Percentiles rank a stretch among this genome's conserved stretches.
These are phyloP conservation scores for Dorcus parallelipipedus DNA, from an alignment of 2,888 invertebrate species.

Conservation along the genomic window DNA sequence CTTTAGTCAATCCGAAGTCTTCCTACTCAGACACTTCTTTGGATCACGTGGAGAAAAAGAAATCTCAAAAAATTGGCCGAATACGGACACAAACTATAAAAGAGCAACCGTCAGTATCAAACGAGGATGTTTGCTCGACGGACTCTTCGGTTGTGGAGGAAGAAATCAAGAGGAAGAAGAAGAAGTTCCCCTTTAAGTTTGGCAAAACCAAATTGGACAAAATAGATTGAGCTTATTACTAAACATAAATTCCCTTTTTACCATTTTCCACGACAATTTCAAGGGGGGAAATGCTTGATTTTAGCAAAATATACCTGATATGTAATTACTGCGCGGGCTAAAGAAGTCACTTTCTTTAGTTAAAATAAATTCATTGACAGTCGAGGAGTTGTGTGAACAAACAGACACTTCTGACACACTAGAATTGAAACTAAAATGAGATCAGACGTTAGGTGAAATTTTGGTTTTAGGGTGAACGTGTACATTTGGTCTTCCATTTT, in stretches of 20 bases:
- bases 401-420: no score
- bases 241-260: constrained; percentile 6
- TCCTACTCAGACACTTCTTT: constrained; percentile 54
- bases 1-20: constrained; percentile 44
- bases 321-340: no score
- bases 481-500: no score
- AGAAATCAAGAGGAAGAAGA: constrained; percentile 57
- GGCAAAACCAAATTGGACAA: constrained; percentile 37
- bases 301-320: no score
- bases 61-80: constrained; percentile 10
- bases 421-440: no score
- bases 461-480: no score
- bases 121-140: constrained; percentile 66
- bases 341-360: no score
- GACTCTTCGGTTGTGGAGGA: constrained; percentile 69
- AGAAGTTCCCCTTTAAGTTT: constrained; percentile 53
- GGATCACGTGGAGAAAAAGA: constrained; percentile 29
- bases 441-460: no score
- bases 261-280: not conserved
- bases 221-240: not conserved
- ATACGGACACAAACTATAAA: constrained; percentile 35
- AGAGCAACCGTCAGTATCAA: constrained; percentile 41
- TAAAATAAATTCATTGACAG: no score
- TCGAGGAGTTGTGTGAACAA: no score
- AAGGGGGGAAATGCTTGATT: no score